These are phyloP conservation scores for Phyllostomus hastatus DNA, from an alignment of 2,113 vertebrate species.

Conservation along the genomic window DNA sequence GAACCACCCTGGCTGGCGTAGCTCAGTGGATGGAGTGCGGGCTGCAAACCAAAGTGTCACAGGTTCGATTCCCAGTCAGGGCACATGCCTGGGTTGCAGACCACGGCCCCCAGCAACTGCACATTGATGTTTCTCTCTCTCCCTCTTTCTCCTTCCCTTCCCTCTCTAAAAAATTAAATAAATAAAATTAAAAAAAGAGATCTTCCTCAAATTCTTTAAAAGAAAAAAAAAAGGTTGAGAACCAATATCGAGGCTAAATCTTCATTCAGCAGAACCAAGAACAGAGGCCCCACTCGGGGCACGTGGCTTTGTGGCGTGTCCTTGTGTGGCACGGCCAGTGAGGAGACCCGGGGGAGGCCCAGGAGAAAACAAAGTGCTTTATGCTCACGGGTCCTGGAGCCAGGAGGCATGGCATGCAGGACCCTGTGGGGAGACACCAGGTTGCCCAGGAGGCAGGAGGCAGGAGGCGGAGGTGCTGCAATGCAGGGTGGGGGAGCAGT, in stretches of 20 bases:
- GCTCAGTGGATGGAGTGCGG: too few species aligned
- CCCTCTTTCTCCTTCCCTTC: too few species aligned
- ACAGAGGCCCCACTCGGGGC: not conserved
- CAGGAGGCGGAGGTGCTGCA: too few species aligned
- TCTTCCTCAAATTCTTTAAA: too few species aligned
- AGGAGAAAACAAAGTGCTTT: not conserved
- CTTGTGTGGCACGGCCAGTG: too few species aligned
- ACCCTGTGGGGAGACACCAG: not conserved
- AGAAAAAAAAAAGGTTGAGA: not conserved
- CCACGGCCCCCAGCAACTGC: too few species aligned
- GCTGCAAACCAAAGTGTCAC: too few species aligned
- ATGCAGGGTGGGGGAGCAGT: not conserved
- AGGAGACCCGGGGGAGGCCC: not conserved
- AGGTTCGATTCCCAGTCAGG: too few species aligned
- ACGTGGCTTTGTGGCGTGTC: not conserved
- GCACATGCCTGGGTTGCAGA: too few species aligned
- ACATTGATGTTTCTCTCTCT: too few species aligned
- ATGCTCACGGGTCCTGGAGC: not conserved
- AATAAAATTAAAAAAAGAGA: too few species aligned
- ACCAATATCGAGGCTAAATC: not conserved
- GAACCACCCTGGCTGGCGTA: not conserved
- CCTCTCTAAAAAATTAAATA: too few species aligned
- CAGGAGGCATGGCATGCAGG: not conserved
- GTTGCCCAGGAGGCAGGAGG: not conserved
- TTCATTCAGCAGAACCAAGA: not conserved